Percentiles rank a stretch among this genome's conserved stretches.
These are phyloP conservation scores for Aramus guarauna DNA, from an alignment of 2,113 vertebrate genomes.

Conservation along the genomic window DNA sequence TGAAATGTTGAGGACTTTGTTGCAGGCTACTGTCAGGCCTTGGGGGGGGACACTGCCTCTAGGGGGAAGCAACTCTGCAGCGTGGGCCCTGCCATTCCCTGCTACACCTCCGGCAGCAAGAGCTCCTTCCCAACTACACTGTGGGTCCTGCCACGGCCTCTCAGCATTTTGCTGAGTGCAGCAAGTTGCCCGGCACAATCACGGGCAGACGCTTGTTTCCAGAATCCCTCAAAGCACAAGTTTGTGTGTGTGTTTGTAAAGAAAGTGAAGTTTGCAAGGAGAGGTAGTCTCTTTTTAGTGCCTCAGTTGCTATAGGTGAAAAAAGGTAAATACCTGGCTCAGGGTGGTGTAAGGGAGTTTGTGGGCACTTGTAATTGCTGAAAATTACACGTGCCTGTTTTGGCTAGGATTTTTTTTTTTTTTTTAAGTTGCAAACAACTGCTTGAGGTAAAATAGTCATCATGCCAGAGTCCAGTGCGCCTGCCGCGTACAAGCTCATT, in stretches of 20 bases:
- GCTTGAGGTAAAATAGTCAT: neutral
- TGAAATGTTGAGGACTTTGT: neutral
- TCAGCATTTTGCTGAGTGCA: neutral
- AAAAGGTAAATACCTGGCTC: neutral
- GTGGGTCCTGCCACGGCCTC: neutral
- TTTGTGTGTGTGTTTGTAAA: neutral
- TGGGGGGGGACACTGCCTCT: neutral
- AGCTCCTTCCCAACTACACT: neutral
- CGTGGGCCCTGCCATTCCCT: neutral
- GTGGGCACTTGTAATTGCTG: neutral
- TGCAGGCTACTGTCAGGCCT: neutral
- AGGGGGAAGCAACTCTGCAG: neutral
- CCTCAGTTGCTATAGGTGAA: neutral
- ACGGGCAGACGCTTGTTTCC: neutral
- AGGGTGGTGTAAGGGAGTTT: neutral
- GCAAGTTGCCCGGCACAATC: neutral
- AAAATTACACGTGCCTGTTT: neutral
- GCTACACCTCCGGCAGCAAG: neutral
- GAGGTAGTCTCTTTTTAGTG: neutral
- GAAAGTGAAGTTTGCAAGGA: neutral
- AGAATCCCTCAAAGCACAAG: neutral
- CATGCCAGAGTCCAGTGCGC: neutral
- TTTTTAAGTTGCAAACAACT: neutral
- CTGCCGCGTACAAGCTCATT: rapidly evolving
- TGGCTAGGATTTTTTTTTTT: neutral